Evolutionary conservation across 1,140 invertebrate genomes (phyloP).

Genomic region (Bilobella aurantiaca): DNA sequence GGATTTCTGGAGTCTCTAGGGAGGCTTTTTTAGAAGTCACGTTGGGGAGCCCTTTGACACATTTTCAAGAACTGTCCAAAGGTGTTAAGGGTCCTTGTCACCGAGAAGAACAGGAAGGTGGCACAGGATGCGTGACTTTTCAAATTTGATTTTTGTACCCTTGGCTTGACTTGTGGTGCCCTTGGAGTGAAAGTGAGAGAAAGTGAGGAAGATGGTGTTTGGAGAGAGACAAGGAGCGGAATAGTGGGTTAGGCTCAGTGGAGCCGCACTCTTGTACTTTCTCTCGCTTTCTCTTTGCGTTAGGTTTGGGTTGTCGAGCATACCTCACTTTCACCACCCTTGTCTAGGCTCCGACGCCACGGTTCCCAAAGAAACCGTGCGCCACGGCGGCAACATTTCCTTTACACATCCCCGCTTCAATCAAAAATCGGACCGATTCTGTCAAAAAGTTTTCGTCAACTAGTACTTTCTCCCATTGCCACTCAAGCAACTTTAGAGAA

Average conservation of each 20-base stretch:
- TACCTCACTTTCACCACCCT: not conserved
- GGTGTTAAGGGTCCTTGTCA: too few relatives aligned
- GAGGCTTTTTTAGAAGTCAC: not conserved
- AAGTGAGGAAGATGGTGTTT: not conserved
- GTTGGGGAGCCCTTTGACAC: too few relatives aligned
- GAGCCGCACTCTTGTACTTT: not conserved
- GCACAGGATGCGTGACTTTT: not conserved
- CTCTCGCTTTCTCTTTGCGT: not conserved
- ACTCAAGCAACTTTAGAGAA: too few relatives aligned
- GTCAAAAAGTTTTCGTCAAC: too few relatives aligned
- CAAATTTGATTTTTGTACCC: not conserved
- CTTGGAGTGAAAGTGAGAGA: not conserved
- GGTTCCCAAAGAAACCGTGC: too few relatives aligned
- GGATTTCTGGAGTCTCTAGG: not conserved
- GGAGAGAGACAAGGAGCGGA: not conserved
- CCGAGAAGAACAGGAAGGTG: not conserved
- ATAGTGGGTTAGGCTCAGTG: conserved; percentile 1
- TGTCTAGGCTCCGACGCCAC: too few relatives aligned
- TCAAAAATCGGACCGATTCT: not conserved
- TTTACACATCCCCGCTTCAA: not conserved
- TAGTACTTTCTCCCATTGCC: too few relatives aligned
- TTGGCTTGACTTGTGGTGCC: too few relatives aligned
- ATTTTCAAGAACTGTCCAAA: too few relatives aligned
- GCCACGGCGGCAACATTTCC: not conserved
- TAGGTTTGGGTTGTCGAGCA: not conserved